Evolutionary conservation across 2,797 vertebrate genomes (phyloP).

Genomic region (Siniperca obscura): DNA sequence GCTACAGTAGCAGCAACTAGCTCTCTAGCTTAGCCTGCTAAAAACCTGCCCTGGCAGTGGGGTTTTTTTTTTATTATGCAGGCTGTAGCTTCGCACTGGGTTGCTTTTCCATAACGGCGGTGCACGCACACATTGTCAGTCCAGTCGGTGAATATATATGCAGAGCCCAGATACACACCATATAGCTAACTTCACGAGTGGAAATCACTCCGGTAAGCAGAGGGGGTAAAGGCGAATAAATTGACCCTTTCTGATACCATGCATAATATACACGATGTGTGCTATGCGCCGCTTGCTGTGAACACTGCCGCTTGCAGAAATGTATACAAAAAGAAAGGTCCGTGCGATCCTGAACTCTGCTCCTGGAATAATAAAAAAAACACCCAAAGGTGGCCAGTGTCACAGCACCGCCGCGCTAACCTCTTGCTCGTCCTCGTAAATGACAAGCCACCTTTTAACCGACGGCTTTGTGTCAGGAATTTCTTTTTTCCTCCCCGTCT

Average conservation of each 20-base stretch:
- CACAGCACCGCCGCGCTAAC: slow-evolving; percentile 82
- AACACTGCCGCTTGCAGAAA: slow-evolving; percentile 53
- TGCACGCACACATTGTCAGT: slow-evolving; percentile 23
- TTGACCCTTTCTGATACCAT: slow-evolving; percentile 75
- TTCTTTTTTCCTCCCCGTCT: slow-evolving; percentile 37
- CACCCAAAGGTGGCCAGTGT: slow-evolving; percentile 70
- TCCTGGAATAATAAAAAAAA: slow-evolving; percentile 38
- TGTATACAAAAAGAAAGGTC: slow-evolving; percentile 56
- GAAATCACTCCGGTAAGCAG: slow-evolving; percentile 58
- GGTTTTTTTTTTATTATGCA: slow-evolving; percentile 48
- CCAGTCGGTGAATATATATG: neutral
- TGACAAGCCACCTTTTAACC: slow-evolving; percentile 93
- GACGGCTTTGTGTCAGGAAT: slow-evolving; percentile 91
- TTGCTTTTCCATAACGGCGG: slow-evolving; percentile 18
- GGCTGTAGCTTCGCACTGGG: slow-evolving; percentile 54
- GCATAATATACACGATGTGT: slow-evolving; percentile 49
- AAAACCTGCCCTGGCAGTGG: slow-evolving; percentile 71
- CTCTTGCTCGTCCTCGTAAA: slow-evolving; percentile 85
- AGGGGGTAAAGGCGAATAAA: slow-evolving; percentile 65
- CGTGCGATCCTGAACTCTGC: slow-evolving; percentile 71
- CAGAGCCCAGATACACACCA: slow-evolving; percentile 22
- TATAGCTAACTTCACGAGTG: slow-evolving; percentile 70
- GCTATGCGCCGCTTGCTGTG: slow-evolving; percentile 57
- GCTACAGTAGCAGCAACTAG: slow-evolving; percentile 81
- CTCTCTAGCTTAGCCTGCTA: slow-evolving; percentile 83